Base-by-base conservation (phyloP, 2,888 invertebrate species). In the Herminia tarsipennalis region DNA sequence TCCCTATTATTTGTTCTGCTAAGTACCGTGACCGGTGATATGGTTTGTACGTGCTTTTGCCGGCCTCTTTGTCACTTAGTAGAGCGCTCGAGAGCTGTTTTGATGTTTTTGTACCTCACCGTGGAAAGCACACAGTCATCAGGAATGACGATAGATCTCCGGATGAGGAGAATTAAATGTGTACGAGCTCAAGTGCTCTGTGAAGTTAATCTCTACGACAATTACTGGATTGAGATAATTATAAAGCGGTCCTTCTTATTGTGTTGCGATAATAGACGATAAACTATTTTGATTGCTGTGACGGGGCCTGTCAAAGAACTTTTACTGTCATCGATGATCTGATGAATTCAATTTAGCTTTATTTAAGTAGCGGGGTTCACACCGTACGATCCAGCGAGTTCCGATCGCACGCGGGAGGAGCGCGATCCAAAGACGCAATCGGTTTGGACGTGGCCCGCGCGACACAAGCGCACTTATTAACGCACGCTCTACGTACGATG, bases 31-130 rank as follows among this genome's bases (percentile, higher is more conserved):
- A 73, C 73, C 62, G 69, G 64, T 73, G 70, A 76, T 76, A 71
- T 61, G 64, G 74, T 73, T 67, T 69, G 77, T 80, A 78, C 82
- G 79, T 83, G 81, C 79, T 74, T 73, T 67, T 66, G 68, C 66
- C 60, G 84, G 87, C 73, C 78, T 66, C 83, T 86, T 85, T 83
- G 80, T 77, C 81, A 77, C 74, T 83, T 76, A 78, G 72, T 78
- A 70, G 72, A 79, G 78, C 77, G 66, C 44, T 51, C 32, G 46
- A 30, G 33, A 55, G 42, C 43, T 41, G 34, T 33, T 40, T 32
- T 47, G 49, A 66, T 70, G 73, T 73, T 73, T 72, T 69, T 66
- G 56, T 69, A 56, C 51, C 45, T 56, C 30, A 21, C 20, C 25
- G 18, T 36, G 27, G 16, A 50, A 46, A 40, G 51, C 38, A 57